Base-by-base conservation (phyloP, 2,888 invertebrate genomes). In the Leptopterna dolabrata region DNA sequence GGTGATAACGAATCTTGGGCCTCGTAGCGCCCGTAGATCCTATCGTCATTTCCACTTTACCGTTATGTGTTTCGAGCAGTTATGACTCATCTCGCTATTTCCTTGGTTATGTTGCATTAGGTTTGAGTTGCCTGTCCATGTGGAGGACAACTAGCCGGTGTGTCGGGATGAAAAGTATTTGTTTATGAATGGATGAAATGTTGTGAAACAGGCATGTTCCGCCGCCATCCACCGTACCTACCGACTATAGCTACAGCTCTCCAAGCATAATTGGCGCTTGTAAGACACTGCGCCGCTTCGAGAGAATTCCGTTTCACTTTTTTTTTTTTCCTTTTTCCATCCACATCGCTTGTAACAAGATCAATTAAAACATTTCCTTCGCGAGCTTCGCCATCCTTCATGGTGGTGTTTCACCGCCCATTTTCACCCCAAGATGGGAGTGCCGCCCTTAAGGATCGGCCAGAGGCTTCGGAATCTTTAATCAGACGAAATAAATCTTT, bases 371-470 rank as follows among this genome's bases (percentile, higher is more conserved):
- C 81, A 55, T 81, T 81, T 81, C 55, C 81, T 51, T 55, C 81
- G 81, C 81, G 30, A 55, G 81, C 81, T 63, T 47, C 55, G 55
- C 81, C 27, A 55, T 81, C 55, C 81, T 81, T 55, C 81, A 81
- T 81, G 81, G 47, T 55, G 41, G 55, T 81, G 81, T 30, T 81
- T 51, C 81, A 30, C 81, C 81, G 51, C 81, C 81, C 81, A 81
- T 81, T 81, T 78, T 81, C 81, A 55, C 81, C 81, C 51, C 81
- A 81, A 30, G 81, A 81, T 81, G 55, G 81, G 81, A 81, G 81
- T 81, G 55, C 81, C 55, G 78, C 78, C 78, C 78, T 63, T 78
- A 78, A 43, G 78, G 78, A 78, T 78, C 63, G 63, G 78, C 27
- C 13, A 78, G 27, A 45, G 73, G 24, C 45, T 16, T 78, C 47